These are phyloP conservation scores for Metaphire vulgaris DNA, from an alignment of 1,140 invertebrate species.

Conservation along the genomic window DNA sequence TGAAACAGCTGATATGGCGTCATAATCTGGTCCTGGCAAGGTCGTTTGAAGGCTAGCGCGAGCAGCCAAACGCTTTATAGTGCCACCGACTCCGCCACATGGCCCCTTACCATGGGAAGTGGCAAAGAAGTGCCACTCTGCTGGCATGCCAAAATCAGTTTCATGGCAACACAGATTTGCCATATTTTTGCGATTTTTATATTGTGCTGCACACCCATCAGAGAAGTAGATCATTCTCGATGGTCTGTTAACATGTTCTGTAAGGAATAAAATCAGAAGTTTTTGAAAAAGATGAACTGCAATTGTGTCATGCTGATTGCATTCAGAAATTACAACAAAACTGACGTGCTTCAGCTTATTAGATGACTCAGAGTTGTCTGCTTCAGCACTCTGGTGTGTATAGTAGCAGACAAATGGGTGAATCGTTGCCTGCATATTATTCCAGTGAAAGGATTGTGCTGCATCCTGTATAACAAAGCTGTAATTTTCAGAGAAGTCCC, in stretches of 20 bases:
- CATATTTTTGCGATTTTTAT: not conserved
- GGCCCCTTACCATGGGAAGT: constrained; percentile 10
- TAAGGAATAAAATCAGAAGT: not conserved
- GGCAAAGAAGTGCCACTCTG: constrained; percentile 12
- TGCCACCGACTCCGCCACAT: constrained; percentile 36
- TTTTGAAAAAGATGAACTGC: not conserved
- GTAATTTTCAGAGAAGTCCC: not conserved
- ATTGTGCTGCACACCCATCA: not conserved
- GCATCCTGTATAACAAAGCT: not conserved
- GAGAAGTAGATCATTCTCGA: not conserved
- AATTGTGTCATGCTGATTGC: not conserved
- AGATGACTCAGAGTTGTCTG: too few species aligned
- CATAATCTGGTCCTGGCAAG: too few species aligned
- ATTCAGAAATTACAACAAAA: not conserved
- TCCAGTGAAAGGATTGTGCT: not conserved
- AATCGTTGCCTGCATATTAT: not conserved
- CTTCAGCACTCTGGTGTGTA: too few species aligned
- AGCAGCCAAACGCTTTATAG: constrained; percentile 63
- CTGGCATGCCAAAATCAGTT: constrained; percentile 20
- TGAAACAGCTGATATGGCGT: too few species aligned
- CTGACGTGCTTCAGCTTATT: not conserved
- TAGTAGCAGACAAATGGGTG: not conserved
- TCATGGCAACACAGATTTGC: not conserved
- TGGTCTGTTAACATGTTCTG: not conserved
- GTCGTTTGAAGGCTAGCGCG: constrained; percentile 54